phyloP scores from a whole-genome alignment of 2,888 invertebrate genomes.

The Halictus ligatus region DNA sequence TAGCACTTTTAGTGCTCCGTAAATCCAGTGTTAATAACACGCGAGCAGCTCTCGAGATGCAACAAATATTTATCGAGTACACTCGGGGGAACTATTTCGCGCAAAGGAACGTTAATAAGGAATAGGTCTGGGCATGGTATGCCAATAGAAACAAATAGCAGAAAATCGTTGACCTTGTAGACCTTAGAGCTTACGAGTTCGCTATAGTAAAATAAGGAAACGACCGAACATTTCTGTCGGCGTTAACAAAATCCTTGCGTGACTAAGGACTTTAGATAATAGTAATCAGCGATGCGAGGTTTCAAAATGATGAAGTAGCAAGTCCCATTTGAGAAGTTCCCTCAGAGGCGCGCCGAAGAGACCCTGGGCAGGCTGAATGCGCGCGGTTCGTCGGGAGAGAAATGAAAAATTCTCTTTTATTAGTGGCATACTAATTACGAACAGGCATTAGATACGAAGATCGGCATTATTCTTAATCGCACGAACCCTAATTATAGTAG shows the following conservation, averaged over 20 bases:
- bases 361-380: background rate
- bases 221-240: background rate
- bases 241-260: constrained; percentile 20
- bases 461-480: constrained; percentile 35
- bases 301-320: constrained; percentile 16
- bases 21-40: too few relatives aligned
- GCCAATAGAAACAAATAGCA: background rate
- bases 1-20: too few relatives aligned
- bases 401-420: constrained; percentile 6
- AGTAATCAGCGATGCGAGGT: background rate
- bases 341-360: background rate
- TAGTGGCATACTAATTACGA: constrained; percentile 35
- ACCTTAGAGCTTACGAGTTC: background rate
- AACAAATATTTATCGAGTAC: too few relatives aligned
- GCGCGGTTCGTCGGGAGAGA: background rate
- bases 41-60: too few relatives aligned
- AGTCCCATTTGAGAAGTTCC: constrained; percentile 18
- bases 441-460: constrained; percentile 27
- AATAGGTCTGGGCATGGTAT: background rate
- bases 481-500: constrained; percentile 26
- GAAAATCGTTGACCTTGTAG: background rate
- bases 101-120: background rate
- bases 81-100: too few relatives aligned
- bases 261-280: constrained; percentile 13
- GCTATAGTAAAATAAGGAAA: background rate